Evolutionary conservation across 1,140 invertebrate species (phyloP).

Genomic region (Myzus persicae): DNA sequence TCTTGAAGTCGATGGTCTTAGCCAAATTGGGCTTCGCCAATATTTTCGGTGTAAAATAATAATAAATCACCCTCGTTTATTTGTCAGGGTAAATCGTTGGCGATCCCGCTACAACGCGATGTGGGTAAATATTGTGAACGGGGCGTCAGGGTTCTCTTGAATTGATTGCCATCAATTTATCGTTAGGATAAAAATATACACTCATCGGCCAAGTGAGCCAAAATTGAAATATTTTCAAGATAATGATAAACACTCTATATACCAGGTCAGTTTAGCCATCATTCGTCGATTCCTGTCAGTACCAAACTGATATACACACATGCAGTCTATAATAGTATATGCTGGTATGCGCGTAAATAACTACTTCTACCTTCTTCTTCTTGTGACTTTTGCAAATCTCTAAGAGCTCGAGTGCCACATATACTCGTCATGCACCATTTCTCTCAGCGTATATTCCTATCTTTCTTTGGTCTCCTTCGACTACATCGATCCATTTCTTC

Average conservation of each 20-base stretch:
- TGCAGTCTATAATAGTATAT: neutral
- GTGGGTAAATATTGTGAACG: neutral
- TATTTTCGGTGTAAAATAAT: neutral
- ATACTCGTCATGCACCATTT: no score
- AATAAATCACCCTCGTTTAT: neutral
- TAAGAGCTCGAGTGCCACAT: no score
- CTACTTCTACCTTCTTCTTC: neutral
- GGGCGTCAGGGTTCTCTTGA: neutral
- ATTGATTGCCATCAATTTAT: neutral
- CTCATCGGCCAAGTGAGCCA: neutral
- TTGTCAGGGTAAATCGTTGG: neutral
- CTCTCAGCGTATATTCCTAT: no score
- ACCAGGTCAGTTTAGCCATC: neutral
- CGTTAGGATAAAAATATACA: neutral
- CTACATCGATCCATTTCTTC: no score
- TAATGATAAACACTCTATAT: neutral
- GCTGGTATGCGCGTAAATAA: neutral
- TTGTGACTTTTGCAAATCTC: no score
- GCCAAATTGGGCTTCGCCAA: no score
- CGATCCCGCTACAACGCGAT: neutral
- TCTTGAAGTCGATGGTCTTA: neutral
- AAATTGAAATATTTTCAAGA: neutral
- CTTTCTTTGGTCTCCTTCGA: no score
- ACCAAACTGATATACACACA: neutral
- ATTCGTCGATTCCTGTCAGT: neutral